Evolutionary conservation across 2,113 vertebrate genomes (phyloP), one percentile per base, ranked within the genome.

Genomic region (Nerophis lumbriciformis): DNA sequence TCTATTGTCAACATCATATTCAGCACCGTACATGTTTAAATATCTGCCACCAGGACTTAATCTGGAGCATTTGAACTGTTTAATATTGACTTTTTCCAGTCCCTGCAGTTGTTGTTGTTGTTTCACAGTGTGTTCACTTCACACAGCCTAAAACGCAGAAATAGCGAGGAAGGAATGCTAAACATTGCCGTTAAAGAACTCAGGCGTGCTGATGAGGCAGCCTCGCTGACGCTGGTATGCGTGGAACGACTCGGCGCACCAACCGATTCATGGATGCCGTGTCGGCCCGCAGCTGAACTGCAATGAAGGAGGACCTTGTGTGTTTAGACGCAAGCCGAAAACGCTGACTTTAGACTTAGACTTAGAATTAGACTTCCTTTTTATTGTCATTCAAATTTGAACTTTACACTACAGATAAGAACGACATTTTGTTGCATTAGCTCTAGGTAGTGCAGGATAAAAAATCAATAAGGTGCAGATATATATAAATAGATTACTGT

Each of bases 251-350:
- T 53, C 3, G 11, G 37, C 71, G 71, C 71, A 75, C 77, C 78
- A 76, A 79, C 84, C 77, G 79, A 83, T 71, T 82, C 78, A 75
- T 51, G 66, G 59, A 75, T 74, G 77, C 75, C 66, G 35, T 13
- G 39, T 59, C 81, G 28, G 28, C 28, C 28, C 28, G 28, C 67
- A 79, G 69, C 82, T 80, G 79, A 76, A 65, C 38, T 28, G 28
- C 28, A 28, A 4, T 28, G 28, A 28, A 28, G 28, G 3, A 28
- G 28, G 2, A 28, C 28, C 38, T 7, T 6, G 38, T 39, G 38
- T 39, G 38, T 8, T 39, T 39, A 8, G 5, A 39, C 8, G 6
- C 38, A 39, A 39, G 38, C 38, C 47, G 4, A 9, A 16, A 15
- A 53, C 44, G 8, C 38, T 28, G 38, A 39, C 38, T 39, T 39